Evolutionary conservation across 2,113 vertebrate species (phyloP).

Genomic region (Cercopithecus mona): DNA sequence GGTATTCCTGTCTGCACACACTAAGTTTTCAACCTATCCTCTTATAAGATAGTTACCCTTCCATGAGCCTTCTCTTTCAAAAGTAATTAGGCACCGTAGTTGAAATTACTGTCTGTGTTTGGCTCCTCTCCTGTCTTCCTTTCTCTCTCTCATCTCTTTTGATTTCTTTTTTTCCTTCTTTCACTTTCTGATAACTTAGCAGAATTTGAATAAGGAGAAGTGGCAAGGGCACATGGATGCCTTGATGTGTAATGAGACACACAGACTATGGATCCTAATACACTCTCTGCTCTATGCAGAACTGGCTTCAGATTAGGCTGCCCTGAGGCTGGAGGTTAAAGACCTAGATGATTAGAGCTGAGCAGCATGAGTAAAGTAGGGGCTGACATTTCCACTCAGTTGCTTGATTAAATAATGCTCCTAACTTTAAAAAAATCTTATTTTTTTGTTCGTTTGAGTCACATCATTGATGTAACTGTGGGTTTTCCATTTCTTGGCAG

Average conservation of each 20-base stretch:
- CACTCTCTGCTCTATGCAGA: neutral
- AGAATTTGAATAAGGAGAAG: neutral
- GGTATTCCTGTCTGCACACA: neutral
- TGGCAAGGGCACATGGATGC: neutral
- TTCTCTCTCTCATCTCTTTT: neutral
- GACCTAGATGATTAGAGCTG: neutral
- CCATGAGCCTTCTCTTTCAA: neutral
- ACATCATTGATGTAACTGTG: conserved; percentile 35
- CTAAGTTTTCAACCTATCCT: neutral
- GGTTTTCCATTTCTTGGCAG: conserved; percentile 33
- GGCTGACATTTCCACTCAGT: neutral
- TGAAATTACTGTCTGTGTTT: neutral
- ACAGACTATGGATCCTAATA: neutral
- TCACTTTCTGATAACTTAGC: neutral
- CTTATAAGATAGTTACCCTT: neutral
- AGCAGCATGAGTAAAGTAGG: neutral
- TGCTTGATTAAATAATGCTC: conserved; percentile 21
- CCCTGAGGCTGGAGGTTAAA: neutral
- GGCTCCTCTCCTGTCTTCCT: neutral
- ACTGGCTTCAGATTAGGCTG: neutral
- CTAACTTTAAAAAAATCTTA: neutral
- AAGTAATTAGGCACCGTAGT: neutral
- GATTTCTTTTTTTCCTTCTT: too few species aligned
- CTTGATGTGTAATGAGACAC: neutral
- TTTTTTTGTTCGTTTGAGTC: conserved; percentile 33